A percentile compares a stretch with the other conserved stretches of the same genome.
These are phyloP conservation scores for Martes flavigula DNA, from an alignment of 2,797 vertebrate species.

Conservation along the genomic window DNA sequence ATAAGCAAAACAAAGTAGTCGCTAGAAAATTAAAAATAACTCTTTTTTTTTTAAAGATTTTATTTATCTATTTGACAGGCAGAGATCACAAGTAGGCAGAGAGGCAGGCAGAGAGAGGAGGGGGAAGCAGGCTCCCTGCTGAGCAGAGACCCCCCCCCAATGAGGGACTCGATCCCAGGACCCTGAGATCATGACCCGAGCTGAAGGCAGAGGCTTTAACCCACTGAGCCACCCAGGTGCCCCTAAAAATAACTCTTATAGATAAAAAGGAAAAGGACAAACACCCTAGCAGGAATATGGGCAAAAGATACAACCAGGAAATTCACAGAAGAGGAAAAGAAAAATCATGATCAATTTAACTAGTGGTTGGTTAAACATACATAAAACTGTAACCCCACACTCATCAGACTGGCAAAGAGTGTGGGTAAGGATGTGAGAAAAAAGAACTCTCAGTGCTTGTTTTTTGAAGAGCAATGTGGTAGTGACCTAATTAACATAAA, in stretches of 20 bases:
- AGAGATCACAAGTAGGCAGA: too few species aligned
- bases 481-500: conserved; percentile 1
- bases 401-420: neutral
- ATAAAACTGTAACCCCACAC: neutral
- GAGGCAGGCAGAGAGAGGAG: too few species aligned
- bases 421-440: neutral
- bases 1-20: neutral
- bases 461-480: conserved; percentile 15
- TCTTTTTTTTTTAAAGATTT: neutral
- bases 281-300: neutral
- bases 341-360: neutral
- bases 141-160: too few species aligned
- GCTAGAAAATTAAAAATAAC: conserved; percentile 12
- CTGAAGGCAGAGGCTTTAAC: too few species aligned
- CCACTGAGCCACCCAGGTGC: too few species aligned
- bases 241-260: neutral
- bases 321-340: neutral
- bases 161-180: too few species aligned
- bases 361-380: neutral
- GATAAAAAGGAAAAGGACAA: neutral
- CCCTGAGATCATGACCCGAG: too few species aligned
- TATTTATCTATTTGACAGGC: too few species aligned
- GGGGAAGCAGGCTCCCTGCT: too few species aligned
- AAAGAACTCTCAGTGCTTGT: neutral
- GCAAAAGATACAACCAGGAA: conserved; percentile 6